Base-by-base conservation (phyloP, 2,113 vertebrate species). In the Trematocara macrostoma region DNA sequence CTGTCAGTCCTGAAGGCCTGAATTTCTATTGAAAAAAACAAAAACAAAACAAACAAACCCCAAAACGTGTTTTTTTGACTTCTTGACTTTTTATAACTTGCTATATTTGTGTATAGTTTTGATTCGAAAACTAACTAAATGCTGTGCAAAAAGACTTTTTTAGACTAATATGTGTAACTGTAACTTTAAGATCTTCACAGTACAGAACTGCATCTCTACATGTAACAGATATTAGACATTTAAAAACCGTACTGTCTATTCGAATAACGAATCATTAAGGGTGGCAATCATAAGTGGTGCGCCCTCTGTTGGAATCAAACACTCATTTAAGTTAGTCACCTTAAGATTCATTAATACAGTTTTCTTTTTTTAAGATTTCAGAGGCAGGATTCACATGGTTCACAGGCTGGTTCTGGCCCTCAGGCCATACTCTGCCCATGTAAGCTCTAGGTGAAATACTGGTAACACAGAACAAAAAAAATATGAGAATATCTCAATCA, bases 121-220 rank as follows among this genome's bases (percentile, higher is more conserved):
- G 20, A 45, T 26, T 16, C 0, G 1, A 71, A 71, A 71, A 23
- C 2, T 1, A 71, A 42, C 18, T 45, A 71, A 71, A 71, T 26
- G 8, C 38, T 45, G 1, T 15, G 11, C 38, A 42, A 15, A 45
- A 45, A 2, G 0, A 45, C 40, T 45, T 23, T 67, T 71, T 71
- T 0, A 16, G 5, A 0, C 20, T 71, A 71, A 71, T 71, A 16
- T 71, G 1, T 71, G 12, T 0, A 45, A 71, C 67, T 71, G 20
- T 26, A 45, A 71, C 67, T 71, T 69, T 8, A 40, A 23, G 35
- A 69, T 15, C 7, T 69, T 23, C 38, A 42, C 12, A 71, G 64
- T 15, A 26, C 20, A 71, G 20, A 71, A 40, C n/a, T 71, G 64
- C 1, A 71, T 71, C 38, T 15, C 38, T 20, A 40, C 34, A 14